Percentiles rank a stretch among this genome's conserved stretches.
These are phyloP conservation scores for Lycodopsis pacificus DNA, from an alignment of 2,797 vertebrate genomes.

Conservation along the genomic window DNA sequence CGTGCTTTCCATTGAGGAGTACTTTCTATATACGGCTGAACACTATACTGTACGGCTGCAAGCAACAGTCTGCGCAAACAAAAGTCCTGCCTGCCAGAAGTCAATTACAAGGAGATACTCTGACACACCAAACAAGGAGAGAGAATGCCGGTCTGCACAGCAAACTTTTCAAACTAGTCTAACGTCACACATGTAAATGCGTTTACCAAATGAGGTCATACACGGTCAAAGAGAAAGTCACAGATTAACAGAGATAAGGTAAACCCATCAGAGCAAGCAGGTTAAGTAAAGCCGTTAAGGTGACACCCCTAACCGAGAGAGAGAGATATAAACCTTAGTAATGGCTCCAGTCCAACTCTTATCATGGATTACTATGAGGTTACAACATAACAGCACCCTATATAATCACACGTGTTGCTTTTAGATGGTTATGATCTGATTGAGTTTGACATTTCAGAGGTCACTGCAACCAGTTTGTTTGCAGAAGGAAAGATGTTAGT, in stretches of 20 bases:
- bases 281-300: constrained; percentile 47
- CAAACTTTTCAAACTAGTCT: background rate
- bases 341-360: constrained; percentile 18
- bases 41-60: background rate
- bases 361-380: constrained; percentile 19
- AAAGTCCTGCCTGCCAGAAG: constrained; percentile 6
- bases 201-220: background rate
- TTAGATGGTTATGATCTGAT: background rate
- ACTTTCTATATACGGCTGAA: constrained; percentile 8
- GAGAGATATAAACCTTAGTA: background rate
- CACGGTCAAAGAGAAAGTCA: constrained; percentile 8
- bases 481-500: background rate
- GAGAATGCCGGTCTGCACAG: background rate
- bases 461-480: background rate
- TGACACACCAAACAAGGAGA: constrained; percentile 11
- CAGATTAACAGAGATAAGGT: constrained; percentile 44
- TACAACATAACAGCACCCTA: constrained; percentile 1
- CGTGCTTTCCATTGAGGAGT: constrained; percentile 9
- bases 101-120: constrained; percentile 27
- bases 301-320: background rate
- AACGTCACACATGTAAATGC: background rate
- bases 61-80: background rate
- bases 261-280: constrained; percentile 28
- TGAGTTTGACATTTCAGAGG: background rate
- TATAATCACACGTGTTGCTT: background rate